Conservation (phyloP, 2,888 invertebrate species). For the Brenthis ino region DNA sequence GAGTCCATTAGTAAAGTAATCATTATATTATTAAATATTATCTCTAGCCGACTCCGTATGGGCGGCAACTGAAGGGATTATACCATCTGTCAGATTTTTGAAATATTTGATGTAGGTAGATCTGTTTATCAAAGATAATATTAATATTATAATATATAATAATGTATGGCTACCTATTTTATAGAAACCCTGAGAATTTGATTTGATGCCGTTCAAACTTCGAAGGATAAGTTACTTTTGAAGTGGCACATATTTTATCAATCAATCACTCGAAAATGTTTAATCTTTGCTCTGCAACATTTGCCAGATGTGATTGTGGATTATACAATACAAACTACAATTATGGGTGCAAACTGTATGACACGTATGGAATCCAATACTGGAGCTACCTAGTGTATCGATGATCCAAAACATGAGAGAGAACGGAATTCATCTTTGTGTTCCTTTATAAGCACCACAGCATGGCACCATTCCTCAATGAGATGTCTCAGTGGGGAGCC, state of each 20-base stretch:
- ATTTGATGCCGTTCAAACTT: not conserved
- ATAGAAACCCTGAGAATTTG: conserved; percentile 10
- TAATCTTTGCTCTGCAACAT: conserved; percentile 12
- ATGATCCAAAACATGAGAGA: conserved; percentile 39
- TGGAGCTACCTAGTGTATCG: conserved; percentile 23
- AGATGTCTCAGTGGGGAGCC: conserved; percentile 71
- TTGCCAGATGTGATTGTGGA: conserved; percentile 30
- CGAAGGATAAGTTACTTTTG: conserved; percentile 3
- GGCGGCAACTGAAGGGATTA: conserved; percentile 41
- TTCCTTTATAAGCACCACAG: conserved; percentile 65
- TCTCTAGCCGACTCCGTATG: conserved; percentile 30
- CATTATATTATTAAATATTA: conserved; percentile 36
- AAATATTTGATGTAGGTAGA: conserved; percentile 31
- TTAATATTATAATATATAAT: not conserved
- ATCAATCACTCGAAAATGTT: conserved; percentile 17
- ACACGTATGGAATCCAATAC: conserved; percentile 34
- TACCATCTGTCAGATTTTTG: conserved; percentile 38
- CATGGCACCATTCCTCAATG: conserved; percentile 69
- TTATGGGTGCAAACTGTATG: conserved; percentile 31
- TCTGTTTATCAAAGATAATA: conserved; percentile 18
- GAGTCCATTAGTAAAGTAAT: conserved; percentile 47
- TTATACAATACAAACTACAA: conserved; percentile 29
- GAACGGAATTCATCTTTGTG: conserved; percentile 42
- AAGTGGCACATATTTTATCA: conserved; percentile 20
- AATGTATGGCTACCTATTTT: not conserved